Conservation (phyloP, 2,797 vertebrate species). For the Onychomys arenicola region DNA sequence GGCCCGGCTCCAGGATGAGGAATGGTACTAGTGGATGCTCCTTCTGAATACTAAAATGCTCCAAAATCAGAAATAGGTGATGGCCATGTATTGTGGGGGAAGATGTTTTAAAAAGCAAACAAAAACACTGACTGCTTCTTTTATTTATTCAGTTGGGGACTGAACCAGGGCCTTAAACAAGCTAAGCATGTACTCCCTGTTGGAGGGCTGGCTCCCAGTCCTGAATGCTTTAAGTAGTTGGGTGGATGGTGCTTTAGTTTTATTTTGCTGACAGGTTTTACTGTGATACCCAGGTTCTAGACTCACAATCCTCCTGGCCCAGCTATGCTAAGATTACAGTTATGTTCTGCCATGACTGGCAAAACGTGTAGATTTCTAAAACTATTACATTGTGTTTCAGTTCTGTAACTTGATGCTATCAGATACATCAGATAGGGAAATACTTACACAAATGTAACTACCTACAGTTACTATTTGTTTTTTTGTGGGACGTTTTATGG, state of each 20-base stretch:
- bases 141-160: neutral
- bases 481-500: neutral
- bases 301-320: neutral
- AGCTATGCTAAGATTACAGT: neutral
- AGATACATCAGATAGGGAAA: neutral
- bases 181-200: accelerated
- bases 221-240: neutral
- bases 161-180: no score
- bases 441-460: neutral
- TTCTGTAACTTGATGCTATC: neutral
- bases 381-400: neutral
- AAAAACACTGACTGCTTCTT: neutral
- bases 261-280: neutral
- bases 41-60: neutral
- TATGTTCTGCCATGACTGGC: neutral
- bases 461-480: neutral
- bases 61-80: neutral
- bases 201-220: neutral
- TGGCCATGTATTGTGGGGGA: neutral
- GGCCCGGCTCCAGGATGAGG: no score
- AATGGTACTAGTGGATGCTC: neutral
- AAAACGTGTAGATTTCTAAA: neutral
- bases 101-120: neutral
- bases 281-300: neutral
- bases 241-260: neutral